Conservation (phyloP, 2,797 vertebrate genomes). For the Eurystomus glaucurus region DNA sequence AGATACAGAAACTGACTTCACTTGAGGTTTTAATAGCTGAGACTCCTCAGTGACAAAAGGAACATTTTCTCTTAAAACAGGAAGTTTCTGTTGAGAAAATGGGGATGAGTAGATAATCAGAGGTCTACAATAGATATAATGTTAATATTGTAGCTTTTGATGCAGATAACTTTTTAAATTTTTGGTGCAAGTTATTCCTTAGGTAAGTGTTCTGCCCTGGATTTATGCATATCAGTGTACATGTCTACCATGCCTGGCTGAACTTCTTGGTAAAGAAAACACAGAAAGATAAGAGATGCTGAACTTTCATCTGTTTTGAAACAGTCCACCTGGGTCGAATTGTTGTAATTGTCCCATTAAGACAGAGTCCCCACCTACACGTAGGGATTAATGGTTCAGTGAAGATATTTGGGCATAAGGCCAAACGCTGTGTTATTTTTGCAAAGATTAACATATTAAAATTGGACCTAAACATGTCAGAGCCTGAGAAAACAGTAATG, state of each 20-base stretch:
- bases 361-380: not conserved
- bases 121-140: not conserved
- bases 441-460: not conserved
- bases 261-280: not conserved
- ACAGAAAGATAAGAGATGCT: not conserved
- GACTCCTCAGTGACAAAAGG: not conserved
- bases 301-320: not conserved
- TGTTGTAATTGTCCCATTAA: not conserved
- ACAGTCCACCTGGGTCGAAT: not conserved
- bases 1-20: not conserved
- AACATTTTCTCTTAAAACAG: not conserved
- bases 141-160: not conserved
- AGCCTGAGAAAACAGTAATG: not conserved
- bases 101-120: not conserved
- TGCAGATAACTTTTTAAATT: not conserved
- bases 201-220: not conserved
- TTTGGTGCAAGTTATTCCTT: not conserved
- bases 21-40: not conserved
- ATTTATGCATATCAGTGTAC: accelerated
- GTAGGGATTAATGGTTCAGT: not conserved
- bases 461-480: not conserved
- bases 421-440: not conserved
- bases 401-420: not conserved
- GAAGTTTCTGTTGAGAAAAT: not conserved
- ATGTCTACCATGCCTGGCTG: not conserved